These are phyloP conservation scores for Antennarius striatus DNA, from an alignment of 2,113 vertebrate species.

Conservation along the genomic window DNA sequence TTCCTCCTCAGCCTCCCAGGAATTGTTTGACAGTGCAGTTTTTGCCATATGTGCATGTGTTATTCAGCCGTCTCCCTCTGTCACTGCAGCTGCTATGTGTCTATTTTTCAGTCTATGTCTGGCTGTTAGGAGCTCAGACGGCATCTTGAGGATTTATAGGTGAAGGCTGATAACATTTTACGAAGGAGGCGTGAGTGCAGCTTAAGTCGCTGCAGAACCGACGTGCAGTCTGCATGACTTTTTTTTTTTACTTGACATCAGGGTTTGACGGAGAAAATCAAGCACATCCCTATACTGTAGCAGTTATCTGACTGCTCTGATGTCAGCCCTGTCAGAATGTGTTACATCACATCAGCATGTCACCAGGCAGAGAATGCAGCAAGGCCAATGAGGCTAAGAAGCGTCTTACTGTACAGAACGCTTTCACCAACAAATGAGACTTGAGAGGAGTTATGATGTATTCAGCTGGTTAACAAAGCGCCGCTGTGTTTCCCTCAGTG, in stretches of 20 bases:
- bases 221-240: neutral
- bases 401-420: constrained; percentile 14
- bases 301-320: constrained; percentile 9
- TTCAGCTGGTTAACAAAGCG: constrained; percentile 50
- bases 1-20: constrained; percentile 48
- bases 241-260: constrained; percentile 8
- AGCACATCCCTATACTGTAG: neutral
- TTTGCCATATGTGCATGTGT: constrained; percentile 62
- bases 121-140: constrained; percentile 14
- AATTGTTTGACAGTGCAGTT: constrained; percentile 55
- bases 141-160: constrained; percentile 29
- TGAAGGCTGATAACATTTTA: constrained; percentile 31
- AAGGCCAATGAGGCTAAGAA: constrained; percentile 23
- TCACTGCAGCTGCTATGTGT: constrained; percentile 57
- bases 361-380: constrained; percentile 3
- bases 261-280: neutral
- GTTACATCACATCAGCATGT: constrained; percentile 33
- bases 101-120: constrained; percentile 35
- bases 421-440: constrained; percentile 24
- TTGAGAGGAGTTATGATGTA: constrained; percentile 23
- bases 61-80: constrained; percentile 43
- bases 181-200: constrained; percentile 38
- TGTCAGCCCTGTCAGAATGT: constrained; percentile 11
- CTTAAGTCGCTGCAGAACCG: constrained; percentile 25
- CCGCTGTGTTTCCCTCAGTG: constrained; percentile 48